Conservation (phyloP, 2,888 invertebrate species). For the Pollenia amentaria region DNA sequence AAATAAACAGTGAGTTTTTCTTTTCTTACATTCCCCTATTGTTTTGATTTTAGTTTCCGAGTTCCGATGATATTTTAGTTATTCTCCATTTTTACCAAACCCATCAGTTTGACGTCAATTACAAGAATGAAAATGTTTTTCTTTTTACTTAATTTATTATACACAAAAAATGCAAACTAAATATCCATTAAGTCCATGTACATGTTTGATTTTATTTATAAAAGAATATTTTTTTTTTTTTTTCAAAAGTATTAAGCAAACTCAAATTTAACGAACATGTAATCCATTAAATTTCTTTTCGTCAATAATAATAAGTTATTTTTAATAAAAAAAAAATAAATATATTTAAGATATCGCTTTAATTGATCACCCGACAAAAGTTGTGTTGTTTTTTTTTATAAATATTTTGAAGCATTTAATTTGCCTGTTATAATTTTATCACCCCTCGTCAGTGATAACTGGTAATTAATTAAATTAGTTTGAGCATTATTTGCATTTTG, state of each 20-base stretch:
- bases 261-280: neutral
- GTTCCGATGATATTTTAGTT: too few species aligned
- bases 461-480: slow-evolving; percentile 5
- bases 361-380: slow-evolving; percentile 41
- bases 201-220: slow-evolving; percentile 46
- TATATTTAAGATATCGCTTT: neutral
- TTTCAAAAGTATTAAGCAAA: slow-evolving; percentile 1
- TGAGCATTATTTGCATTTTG: neutral
- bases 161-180: neutral
- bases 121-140: slow-evolving; percentile 10
- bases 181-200: slow-evolving; percentile 30
- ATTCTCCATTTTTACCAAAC: slow-evolving; percentile 1
- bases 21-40: too few species aligned
- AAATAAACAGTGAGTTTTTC: too few species aligned
- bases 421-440: neutral
- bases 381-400: neutral
- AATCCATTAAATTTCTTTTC: neutral
- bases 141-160: neutral
- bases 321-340: neutral
- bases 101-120: slow-evolving; percentile 30
- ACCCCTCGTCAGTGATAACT: neutral
- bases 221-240: neutral
- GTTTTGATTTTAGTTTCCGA: too few species aligned
- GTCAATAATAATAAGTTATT: slow-evolving; percentile 16
- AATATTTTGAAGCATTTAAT: slow-evolving; percentile 36